Evolutionary conservation across 2,888 invertebrate genomes (phyloP), one percentile per base, ranked within the genome.

Genomic region (Pandemis cinnamomeana): DNA sequence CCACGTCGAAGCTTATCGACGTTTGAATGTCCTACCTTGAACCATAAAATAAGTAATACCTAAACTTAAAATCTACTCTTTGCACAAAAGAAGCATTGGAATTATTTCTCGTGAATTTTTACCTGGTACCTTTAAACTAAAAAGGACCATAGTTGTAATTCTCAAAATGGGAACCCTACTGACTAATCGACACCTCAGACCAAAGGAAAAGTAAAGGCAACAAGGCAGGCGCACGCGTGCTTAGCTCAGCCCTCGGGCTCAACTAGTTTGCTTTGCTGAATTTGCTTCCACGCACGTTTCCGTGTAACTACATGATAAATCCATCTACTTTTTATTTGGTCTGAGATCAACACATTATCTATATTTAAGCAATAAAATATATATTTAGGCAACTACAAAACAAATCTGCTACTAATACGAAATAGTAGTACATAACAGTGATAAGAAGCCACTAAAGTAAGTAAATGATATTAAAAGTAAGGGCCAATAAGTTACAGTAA

Each of bases 1-100:
- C 27, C 27, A 36, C 27, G 20, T 55, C 55, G 20, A 78, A 72
- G 75, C 75, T 60, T 69, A 36, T 72, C 55, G 70, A 62, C 72
- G 77, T 78, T 78, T 76, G 76, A 51, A 60, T 42, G 7, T 20
- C 15, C 27, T 58, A 62, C 41, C 46, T 41, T 58, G 6, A 67
- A 62, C 44, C 78, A 75, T 81, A 82, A 67, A 77, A 80, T 55
- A 55, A 55, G 55, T 58, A 5, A 58, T 10, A 58, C 27, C 58
- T 82, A 78, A 71, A 70, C 70, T 84, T 83, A 84, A 27, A 76
- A 75, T 71, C 81, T 86, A 86, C 80, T 79, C 82, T 86, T 89
- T 88, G 86, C 87, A 88, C 86, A 88, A 86, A 41, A 83, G 85
- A 88, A 90, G 89, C 89, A 87, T 88, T 89, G 91, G 89, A 90